Evolutionary conservation across 2,797 vertebrate genomes (phyloP), one percentile per base, ranked within the genome.

Genomic region (Pseudotriccus pelzelni): DNA sequence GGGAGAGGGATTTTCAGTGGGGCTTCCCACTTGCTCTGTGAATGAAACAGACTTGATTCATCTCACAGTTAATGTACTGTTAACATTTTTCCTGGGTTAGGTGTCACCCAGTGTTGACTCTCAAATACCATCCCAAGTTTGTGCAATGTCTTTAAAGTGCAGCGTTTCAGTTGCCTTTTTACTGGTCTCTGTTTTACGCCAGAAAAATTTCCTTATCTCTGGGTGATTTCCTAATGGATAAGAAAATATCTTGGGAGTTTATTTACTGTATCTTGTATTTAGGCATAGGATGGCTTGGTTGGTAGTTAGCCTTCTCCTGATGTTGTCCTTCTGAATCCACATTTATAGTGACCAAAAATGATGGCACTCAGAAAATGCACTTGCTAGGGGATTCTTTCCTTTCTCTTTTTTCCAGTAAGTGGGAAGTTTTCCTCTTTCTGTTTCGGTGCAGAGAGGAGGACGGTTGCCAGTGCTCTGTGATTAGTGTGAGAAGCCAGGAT

Each of bases 221-320:
- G 60, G 59, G 60, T 85, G 64, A 89, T 96, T 95, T 94, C 93
- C 81, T 94, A 56, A 70, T 41, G 49, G 94, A 87, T 92, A 89
- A 94, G 78, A 74, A 93, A 89, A 50, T 28, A 74, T 49, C 90
- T 82, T 7, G 4, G 52, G 52, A 92, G 52, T 85, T 87, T 62
- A 27, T 87, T 70, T 49, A 66, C 68, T 70, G 37, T 58, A 4
- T 70, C 77, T 89, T 84, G 56, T 27, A 13, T 83, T 59, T 77
- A 67, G 16, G 30, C 5, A 3, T 41, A 70, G 70, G 70, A 62
- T 80, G 84, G 50, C 34, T 89, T 9, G 4, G 23, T 39, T 37
- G 41, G 68, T 82, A 80, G 75, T 23, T 36, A 90, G 49, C 36
- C 24, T 87, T 76, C 60, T 68, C 21, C 49, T 77, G 44, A 46